Base-by-base conservation (phyloP, 2,888 invertebrate species). In the Kuschelorhynchus macadamiae region DNA sequence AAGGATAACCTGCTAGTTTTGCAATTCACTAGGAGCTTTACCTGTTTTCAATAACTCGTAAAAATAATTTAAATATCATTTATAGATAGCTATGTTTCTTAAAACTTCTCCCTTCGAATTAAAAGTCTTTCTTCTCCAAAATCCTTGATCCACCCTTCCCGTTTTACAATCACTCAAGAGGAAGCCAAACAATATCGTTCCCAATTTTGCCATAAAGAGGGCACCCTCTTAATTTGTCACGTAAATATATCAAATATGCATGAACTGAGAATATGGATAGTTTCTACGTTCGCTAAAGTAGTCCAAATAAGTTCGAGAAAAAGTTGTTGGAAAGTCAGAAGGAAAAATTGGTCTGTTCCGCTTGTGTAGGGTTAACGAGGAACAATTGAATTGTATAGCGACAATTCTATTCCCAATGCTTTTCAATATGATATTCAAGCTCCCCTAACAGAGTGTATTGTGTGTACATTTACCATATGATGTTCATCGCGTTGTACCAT, bases 241-340 rank as follows among this genome's bases (percentile, higher is more conserved):
- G 80, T 81, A 82, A 82, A 82, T 82, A 81, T 82, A 82, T 82
- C 82, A 82, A 82, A 82, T 82, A 82, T 82, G 83, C 82, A 83
- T 81, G 81, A 81, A 81, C 81, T 77, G 80, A 79, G 77, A 79
- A 77, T 79, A 81, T 79, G 78, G 79, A 81, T 79, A 78, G 77
- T 72, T 79, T 77, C 78, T 79, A 79, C 78, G 79, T 77, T 75
- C 76, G 76, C 72, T 75, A 72, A 74, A 77, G 70, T 72, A 52
- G 72, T 21, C 74, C 80, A 76, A 66, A 56, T 61, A 71, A 72
- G 72, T 18, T 20, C 7, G 11, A 17, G 33, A 33, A 21, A 25
- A 30, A 46, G 41, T 8, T n/a, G 32, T n/a, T 16, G 18, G 30
- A 25, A 32, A 39, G 39, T 33, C 16, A 39, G 12, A 12, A 8